Percentiles rank a stretch among this genome's conserved stretches.
These are phyloP conservation scores for Telenomus remus DNA, from an alignment of 1,140 invertebrate genomes.

Conservation along the genomic window DNA sequence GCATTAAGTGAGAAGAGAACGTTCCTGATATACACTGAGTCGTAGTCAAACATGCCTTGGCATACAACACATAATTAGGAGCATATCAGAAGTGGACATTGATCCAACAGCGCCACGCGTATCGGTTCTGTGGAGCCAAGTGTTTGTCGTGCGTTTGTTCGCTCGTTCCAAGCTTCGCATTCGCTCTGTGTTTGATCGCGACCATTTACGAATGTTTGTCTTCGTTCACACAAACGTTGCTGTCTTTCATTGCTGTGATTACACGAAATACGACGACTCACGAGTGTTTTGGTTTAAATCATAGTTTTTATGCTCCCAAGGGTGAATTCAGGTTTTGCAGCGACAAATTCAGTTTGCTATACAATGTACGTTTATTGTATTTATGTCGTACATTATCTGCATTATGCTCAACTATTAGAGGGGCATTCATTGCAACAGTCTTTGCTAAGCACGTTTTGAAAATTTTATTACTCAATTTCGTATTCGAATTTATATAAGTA, in stretches of 20 bases:
- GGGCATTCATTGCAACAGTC: too few relatives aligned
- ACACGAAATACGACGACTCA: slow-evolving; percentile 23
- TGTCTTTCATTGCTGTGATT: slow-evolving; percentile 25
- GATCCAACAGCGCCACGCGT: slow-evolving; percentile 57
- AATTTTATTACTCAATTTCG: too few relatives aligned
- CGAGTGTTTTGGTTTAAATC: background rate
- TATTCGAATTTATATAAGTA: too few relatives aligned
- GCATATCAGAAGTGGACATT: slow-evolving; percentile 49
- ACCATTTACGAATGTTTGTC: slow-evolving; percentile 59
- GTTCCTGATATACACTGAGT: slow-evolving; percentile 47
- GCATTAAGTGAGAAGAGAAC: slow-evolving; percentile 47
- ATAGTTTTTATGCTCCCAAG: background rate
- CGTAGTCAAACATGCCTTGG: slow-evolving; percentile 47
- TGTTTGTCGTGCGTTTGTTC: slow-evolving; percentile 61
- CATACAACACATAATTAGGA: slow-evolving; percentile 60
- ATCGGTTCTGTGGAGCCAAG: slow-evolving; percentile 42
- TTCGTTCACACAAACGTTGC: slow-evolving; percentile 31
- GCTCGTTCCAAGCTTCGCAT: slow-evolving; percentile 45
- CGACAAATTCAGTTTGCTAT: too few relatives aligned
- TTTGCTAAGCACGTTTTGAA: too few relatives aligned
- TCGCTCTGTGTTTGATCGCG: slow-evolving; percentile 59
- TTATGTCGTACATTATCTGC: too few relatives aligned
- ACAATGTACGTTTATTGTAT: too few relatives aligned
- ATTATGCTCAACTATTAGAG: too few relatives aligned
- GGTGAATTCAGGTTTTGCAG: too few relatives aligned